These are phyloP conservation scores for Rhaphigaster nebulosa DNA, from an alignment of 2,888 invertebrate species.

Conservation along the genomic window DNA sequence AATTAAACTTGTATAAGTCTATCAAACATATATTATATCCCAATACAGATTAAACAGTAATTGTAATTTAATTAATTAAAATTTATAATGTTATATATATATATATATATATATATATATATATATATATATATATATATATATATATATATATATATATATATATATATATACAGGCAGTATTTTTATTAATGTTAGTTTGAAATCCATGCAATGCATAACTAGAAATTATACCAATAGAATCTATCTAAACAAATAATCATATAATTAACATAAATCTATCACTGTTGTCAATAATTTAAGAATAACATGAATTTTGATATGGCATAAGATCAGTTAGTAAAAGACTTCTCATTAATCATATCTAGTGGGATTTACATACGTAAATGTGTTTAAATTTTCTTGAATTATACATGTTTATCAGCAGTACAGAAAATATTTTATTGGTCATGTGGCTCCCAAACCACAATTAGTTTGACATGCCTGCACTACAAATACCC, in stretches of 20 bases:
- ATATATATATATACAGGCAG: no score
- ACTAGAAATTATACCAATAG: background rate
- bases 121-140: no score
- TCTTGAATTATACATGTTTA: background rate
- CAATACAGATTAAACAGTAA: background rate
- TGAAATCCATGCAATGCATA: background rate
- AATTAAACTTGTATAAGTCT: background rate
- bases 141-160: background rate
- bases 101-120: no score
- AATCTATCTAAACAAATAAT: background rate
- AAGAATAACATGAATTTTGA: background rate
- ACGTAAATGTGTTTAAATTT: background rate
- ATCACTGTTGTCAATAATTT: background rate
- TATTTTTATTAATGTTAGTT: background rate
- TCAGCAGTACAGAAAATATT: background rate
- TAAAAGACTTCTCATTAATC: background rate
- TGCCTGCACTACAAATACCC: constrained; percentile 6
- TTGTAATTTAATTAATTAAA: background rate
- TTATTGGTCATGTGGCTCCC: constrained; percentile 32
- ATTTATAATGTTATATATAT: background rate
- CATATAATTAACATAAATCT: background rate
- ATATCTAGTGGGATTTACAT: background rate
- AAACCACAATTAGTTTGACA: constrained; percentile 43
- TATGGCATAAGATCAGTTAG: background rate
- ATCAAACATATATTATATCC: background rate